Evolutionary conservation across 1,140 invertebrate species (phyloP).

Genomic region (Patella vulgata): DNA sequence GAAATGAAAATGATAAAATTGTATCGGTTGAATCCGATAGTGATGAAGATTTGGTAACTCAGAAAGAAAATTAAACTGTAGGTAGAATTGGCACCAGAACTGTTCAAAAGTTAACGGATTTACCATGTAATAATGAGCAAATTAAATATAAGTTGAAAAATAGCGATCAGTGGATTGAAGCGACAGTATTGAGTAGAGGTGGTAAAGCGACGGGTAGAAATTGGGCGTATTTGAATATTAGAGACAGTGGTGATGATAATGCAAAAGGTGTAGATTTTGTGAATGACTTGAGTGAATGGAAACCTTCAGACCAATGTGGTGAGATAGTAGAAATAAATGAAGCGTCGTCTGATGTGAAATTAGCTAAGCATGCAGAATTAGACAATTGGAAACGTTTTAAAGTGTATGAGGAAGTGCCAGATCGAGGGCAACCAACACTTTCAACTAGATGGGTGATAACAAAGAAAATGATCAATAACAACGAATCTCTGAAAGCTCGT

Average conservation of each 20-base stretch:
- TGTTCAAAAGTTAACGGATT: too few relatives aligned
- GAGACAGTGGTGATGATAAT: neutral
- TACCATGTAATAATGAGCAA: too few relatives aligned
- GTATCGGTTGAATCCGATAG: too few relatives aligned
- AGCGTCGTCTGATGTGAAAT: neutral
- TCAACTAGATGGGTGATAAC: constrained; percentile 1
- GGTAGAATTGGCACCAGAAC: too few relatives aligned
- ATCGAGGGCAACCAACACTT: neutral
- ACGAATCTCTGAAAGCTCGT: neutral
- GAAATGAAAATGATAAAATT: too few relatives aligned
- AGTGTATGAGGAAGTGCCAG: neutral
- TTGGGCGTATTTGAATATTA: neutral
- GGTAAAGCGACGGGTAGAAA: neutral
- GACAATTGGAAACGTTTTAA: neutral
- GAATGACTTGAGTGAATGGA: too few relatives aligned
- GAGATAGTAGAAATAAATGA: neutral
- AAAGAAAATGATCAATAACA: neutral
- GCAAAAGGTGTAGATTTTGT: neutral
- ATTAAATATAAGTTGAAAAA: too few relatives aligned
- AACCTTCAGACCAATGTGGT: too few relatives aligned
- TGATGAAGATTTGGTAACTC: too few relatives aligned
- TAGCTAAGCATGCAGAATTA: neutral
- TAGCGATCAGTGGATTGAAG: neutral
- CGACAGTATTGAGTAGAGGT: neutral
- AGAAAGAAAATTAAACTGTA: too few relatives aligned